phyloP scores from a whole-genome alignment of 2,797 vertebrate species.

The Rhinoraja longicauda region DNA sequence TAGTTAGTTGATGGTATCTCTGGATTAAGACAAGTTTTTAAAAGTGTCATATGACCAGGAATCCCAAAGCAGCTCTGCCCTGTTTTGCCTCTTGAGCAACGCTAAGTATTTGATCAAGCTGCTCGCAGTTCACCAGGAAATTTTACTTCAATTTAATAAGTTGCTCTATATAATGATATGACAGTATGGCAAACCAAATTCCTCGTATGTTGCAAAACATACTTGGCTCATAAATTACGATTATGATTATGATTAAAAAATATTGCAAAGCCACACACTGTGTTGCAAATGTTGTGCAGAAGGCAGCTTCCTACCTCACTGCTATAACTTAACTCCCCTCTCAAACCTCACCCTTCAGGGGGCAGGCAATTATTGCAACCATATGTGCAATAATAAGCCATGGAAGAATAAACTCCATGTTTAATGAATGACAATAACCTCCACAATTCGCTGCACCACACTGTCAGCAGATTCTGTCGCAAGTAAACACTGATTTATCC shows the following conservation, averaged over 20 bases:
- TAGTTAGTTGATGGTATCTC: background rate
- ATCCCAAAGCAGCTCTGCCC: background rate
- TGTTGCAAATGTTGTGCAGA: background rate
- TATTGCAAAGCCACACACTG: background rate
- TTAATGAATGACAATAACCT: background rate
- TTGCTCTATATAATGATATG: background rate
- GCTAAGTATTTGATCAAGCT: background rate
- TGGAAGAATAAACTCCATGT: background rate
- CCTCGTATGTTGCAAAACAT: too few relatives aligned
- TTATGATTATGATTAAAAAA: background rate
- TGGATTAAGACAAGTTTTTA: background rate
- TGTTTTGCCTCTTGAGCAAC: too few relatives aligned
- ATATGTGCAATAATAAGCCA: background rate
- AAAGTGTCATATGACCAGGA: background rate
- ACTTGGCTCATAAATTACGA: too few relatives aligned
- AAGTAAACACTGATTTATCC: slow-evolving; percentile 18
- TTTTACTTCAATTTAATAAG: background rate
- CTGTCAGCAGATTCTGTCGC: background rate
- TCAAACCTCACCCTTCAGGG: background rate
- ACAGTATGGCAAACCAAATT: background rate
- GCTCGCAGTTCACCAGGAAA: background rate
- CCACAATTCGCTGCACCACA: background rate
- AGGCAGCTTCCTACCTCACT: too few relatives aligned
- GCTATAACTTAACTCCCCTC: background rate
- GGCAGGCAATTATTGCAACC: background rate